Evolutionary conservation across 2,797 vertebrate genomes (phyloP), one percentile per base, ranked within the genome.

Genomic region (Propithecus deckenii): DNA sequence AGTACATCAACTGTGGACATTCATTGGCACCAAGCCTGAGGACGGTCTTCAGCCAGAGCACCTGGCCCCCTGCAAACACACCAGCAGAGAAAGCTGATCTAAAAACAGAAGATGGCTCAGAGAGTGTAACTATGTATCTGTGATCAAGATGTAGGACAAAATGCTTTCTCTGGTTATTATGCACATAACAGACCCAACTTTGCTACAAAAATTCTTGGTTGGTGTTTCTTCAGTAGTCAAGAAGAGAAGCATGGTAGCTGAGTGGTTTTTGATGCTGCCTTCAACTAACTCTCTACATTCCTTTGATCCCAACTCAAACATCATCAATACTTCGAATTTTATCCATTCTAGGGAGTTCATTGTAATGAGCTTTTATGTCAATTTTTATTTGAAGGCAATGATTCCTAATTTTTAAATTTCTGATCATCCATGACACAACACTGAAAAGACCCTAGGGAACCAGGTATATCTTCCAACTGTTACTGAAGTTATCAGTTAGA

Each of bases 331-430:
- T 25, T 79, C 50, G 85, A 74, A n/a, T 78, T 15, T 90, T 61
- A 87, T 65, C 32, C 83, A 1, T 48, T 71, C n/a, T 46, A 89
- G 18, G 50, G 30, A 63, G 15, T 61, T 86, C 41, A 84, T 0
- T 81, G 55, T 14, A 89, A n/a, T 69, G 79, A 43, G 89, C 78
- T 86, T 83, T 38, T 48, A 50, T 48, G 48, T 67, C 32, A 57
- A 67, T 59, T 86, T 85, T 72, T 75, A 74, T 71, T 65, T 92
- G 46, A 81, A 48, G 17, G 18, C 91, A 96, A 46, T 72, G 35
- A 25, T 90, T 50, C 46, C 25, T 86, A 50, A 78, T 72, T 88
- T 87, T 76, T 46, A 57, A 65, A 89, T 94, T 89, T 95, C 69
- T 84, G 25, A 22, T 55, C 65, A 96, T 85, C 8, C 38, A 75